A percentile compares a stretch with the other conserved stretches of the same genome.
These are phyloP conservation scores for Amyelois transitella DNA, from an alignment of 1,140 invertebrate species.

Conservation along the genomic window DNA sequence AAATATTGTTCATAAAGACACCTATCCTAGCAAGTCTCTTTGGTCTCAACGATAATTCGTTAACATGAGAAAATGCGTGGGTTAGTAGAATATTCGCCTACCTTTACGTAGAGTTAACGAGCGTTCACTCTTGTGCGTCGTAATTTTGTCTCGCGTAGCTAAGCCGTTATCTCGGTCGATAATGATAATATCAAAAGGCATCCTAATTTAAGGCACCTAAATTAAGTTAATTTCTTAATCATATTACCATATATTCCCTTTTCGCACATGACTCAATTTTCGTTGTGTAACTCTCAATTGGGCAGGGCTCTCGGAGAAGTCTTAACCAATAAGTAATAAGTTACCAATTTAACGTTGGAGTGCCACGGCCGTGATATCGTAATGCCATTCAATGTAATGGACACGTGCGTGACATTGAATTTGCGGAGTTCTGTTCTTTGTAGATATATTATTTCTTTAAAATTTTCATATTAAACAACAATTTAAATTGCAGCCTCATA, in stretches of 20 bases:
- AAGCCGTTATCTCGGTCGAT: conserved; percentile 63
- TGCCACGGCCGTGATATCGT: conserved; percentile 15
- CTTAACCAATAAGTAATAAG: neutral
- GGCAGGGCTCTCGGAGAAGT: neutral
- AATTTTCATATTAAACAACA: no score
- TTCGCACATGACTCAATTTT: conserved; percentile 14
- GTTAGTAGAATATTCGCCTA: conserved; percentile 10
- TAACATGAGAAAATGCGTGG: conserved; percentile 9
- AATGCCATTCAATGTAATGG: conserved; percentile 20
- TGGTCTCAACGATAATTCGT: neutral
- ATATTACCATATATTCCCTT: neutral
- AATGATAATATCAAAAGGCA: conserved; percentile 37
- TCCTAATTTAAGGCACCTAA: no score
- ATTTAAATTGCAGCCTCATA: no score
- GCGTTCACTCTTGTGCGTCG: conserved; percentile 50
- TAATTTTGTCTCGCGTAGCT: conserved; percentile 57
- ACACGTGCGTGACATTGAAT: conserved; percentile 40
- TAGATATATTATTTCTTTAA: no score
- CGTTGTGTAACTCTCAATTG: conserved; percentile 21
- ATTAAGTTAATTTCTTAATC: neutral
- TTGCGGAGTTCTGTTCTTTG: neutral
- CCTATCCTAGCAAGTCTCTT: neutral
- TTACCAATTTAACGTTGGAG: conserved; percentile 9
- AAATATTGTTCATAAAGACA: neutral
- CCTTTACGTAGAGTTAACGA: conserved; percentile 22